Evolutionary conservation across 1,140 invertebrate species (phyloP).

Genomic region (Drosophila watanabei): DNA sequence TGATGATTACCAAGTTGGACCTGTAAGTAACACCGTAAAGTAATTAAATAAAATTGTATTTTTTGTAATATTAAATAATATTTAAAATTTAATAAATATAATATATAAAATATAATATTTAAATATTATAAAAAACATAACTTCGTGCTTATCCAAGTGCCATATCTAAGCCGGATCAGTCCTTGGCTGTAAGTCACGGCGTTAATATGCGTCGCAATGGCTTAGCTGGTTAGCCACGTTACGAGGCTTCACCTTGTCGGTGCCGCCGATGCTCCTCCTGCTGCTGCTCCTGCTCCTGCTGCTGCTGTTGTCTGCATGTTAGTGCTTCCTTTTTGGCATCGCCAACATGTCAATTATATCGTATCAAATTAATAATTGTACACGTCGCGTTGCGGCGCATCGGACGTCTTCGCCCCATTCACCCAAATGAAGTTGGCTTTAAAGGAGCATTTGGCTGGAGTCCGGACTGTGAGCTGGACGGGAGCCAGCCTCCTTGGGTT

Average conservation of each 20-base stretch:
- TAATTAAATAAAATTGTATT: neutral
- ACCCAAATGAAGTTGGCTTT: conserved; percentile 67
- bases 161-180: conserved; percentile 44
- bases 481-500: conserved; percentile 25
- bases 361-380: conserved; percentile 85
- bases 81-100: neutral
- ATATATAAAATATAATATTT: neutral
- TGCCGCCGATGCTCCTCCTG: conserved; percentile 19
- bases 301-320: conserved; percentile 57
- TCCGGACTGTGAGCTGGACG: conserved; percentile 17
- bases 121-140: neutral
- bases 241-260: conserved; percentile 30
- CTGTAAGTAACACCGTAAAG: neutral
- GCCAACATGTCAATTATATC: conserved; percentile 85
- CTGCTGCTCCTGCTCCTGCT: conserved; percentile 1
- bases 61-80: neutral
- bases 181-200: conserved; percentile 56
- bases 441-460: conserved; percentile 47
- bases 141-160: conserved; percentile 3
- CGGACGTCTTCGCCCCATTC: conserved; percentile 63
- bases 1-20: neutral
- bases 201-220: conserved; percentile 77
- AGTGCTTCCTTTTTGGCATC: conserved; percentile 82
- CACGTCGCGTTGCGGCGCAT: conserved; percentile 62
- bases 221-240: conserved; percentile 70